Percentiles rank a stretch among this genome's conserved stretches.
phyloP scores from a whole-genome alignment of 2,888 invertebrate genomes.

The Adineta ricciae region DNA sequence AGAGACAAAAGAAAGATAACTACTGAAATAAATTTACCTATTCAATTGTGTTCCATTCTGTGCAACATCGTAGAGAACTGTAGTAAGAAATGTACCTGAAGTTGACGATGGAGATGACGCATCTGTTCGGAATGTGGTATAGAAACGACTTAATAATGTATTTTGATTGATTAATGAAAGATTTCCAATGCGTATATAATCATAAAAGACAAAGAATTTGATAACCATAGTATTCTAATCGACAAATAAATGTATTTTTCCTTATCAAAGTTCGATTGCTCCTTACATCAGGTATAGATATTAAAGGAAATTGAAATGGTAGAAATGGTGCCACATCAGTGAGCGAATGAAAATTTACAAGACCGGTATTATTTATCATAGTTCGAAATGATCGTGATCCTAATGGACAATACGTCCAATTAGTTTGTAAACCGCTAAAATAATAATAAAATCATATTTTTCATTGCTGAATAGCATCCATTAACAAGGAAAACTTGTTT shows the following conservation, averaged over 20 bases:
- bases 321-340: neutral
- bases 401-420: conserved; percentile 9
- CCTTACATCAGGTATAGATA: neutral
- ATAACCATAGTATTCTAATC: neutral
- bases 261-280: neutral
- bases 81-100: neutral
- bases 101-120: neutral
- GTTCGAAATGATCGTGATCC: neutral
- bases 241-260: too few relatives aligned
- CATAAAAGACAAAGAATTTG: neutral
- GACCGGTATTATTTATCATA: neutral
- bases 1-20: too few relatives aligned
- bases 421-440: neutral
- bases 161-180: neutral
- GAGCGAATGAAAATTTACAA: neutral
- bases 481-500: neutral
- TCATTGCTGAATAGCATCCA: neutral
- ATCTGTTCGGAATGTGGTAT: neutral
- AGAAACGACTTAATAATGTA: neutral
- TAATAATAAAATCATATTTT: neutral
- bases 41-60: neutral
- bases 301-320: neutral
- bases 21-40: neutral
- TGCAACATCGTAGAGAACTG: neutral
- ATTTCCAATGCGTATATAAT: neutral